phyloP scores from a whole-genome alignment of 2,888 invertebrate species.

The Amitus sp. region DNA sequence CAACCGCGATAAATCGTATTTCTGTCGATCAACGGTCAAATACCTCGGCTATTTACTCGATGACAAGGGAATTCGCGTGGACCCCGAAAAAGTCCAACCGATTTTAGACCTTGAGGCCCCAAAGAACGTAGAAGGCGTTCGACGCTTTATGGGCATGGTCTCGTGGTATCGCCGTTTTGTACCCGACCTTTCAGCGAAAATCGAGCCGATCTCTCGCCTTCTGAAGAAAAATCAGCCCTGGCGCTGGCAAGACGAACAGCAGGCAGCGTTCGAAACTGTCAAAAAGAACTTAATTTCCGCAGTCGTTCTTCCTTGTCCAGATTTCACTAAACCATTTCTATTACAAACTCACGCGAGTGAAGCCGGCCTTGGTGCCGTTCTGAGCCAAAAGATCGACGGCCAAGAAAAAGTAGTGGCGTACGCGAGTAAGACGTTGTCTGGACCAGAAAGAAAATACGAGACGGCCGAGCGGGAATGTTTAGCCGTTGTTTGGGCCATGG shows the following conservation, averaged over 20 bases:
- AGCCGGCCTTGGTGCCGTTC: conserved; percentile 27
- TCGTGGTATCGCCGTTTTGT: conserved; percentile 7
- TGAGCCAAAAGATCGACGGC: conserved; percentile 37
- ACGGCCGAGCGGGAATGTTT: conserved; percentile 36
- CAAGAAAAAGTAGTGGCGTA: conserved; percentile 31
- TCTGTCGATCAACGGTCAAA: conserved; percentile 6
- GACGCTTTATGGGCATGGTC: conserved; percentile 1
- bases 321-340: conserved; percentile 32
- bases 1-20: neutral
- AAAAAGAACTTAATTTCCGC: conserved; percentile 2
- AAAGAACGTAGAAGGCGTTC: neutral
- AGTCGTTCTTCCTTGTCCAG: conserved; percentile 36
- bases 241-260: conserved; percentile 5
- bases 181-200: neutral
- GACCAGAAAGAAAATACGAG: conserved; percentile 26
- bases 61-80: neutral
- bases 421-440: conserved; percentile 25
- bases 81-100: conserved; percentile 2
- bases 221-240: neutral
- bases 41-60: conserved; percentile 14
- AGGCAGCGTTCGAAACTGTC: neutral
- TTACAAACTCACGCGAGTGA: conserved; percentile 35
- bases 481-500: conserved; percentile 30
- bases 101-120: neutral
- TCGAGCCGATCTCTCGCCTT: neutral